Conservation (phyloP, 2,113 vertebrate species). For the Campylomormyrus tamandua region DNA sequence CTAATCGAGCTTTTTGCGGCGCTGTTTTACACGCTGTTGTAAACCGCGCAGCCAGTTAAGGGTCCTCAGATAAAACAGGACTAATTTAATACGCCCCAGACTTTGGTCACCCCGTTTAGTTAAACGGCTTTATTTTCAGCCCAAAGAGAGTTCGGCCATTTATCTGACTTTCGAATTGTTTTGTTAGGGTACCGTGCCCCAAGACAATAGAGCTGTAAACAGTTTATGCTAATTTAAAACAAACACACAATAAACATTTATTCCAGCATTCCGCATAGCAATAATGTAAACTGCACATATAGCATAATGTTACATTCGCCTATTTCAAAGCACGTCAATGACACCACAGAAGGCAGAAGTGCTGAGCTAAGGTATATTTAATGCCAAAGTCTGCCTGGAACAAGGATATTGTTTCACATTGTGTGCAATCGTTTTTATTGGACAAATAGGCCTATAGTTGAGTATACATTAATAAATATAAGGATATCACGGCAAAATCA, state of each 20-base stretch:
- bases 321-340: not conserved
- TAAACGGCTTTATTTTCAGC: conserved; percentile 48
- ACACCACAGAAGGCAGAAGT: not conserved
- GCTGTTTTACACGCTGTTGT: conserved; percentile 44
- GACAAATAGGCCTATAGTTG: not conserved
- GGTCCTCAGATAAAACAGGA: conserved; percentile 45
- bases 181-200: conserved; percentile 8
- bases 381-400: not conserved
- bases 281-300: not conserved
- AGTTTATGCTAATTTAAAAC: conserved; percentile 25
- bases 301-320: not conserved
- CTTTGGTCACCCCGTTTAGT: conserved; percentile 37
- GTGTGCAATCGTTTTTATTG: not conserved
- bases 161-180: conserved; percentile 30
- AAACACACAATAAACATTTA: conserved; percentile 2
- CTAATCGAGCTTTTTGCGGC: conserved; percentile 52
- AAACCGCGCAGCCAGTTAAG: conserved; percentile 60
- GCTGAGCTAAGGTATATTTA: not conserved
- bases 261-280: not conserved
- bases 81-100: conserved; percentile 60
- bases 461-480: not conserved
- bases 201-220: conserved; percentile 27
- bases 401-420: not conserved
- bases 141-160: conserved; percentile 32
- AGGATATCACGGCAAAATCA: not conserved